These are phyloP conservation scores for Epiblema foenella DNA, from an alignment of 2,888 invertebrate species.

Conservation along the genomic window DNA sequence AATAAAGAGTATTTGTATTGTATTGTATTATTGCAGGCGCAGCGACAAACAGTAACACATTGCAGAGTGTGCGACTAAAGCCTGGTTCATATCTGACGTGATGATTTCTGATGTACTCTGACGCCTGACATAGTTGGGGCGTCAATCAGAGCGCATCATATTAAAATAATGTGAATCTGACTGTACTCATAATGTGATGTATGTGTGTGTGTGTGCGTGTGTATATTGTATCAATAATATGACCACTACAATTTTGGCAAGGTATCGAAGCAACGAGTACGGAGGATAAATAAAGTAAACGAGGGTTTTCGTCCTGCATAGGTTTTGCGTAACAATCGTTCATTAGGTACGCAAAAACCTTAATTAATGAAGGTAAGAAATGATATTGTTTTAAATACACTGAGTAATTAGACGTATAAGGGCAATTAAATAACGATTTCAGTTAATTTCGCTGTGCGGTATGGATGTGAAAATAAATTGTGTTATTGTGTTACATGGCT, in stretches of 20 bases:
- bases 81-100: too few species aligned
- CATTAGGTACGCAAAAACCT: neutral
- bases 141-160: too few species aligned
- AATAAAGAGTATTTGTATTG: too few species aligned
- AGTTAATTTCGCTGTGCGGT: neutral
- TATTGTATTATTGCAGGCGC: too few species aligned
- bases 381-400: too few species aligned
- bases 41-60: too few species aligned
- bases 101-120: too few species aligned
- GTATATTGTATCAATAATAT: neutral
- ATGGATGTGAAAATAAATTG: neutral
- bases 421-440: neutral
- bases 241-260: neutral
- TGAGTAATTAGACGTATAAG: neutral
- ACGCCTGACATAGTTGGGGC: too few species aligned
- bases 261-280: neutral
- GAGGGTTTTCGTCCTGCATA: neutral
- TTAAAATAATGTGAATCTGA: too few species aligned
- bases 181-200: too few species aligned
- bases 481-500: neutral
- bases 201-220: too few species aligned
- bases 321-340: neutral
- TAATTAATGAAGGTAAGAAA: neutral
- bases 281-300: neutral
- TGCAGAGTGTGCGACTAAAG: too few species aligned